A percentile compares a stretch with the other conserved stretches of the same genome.
Conservation (phyloP, 2,797 vertebrate species). For the Anolis apletophallus region DNA sequence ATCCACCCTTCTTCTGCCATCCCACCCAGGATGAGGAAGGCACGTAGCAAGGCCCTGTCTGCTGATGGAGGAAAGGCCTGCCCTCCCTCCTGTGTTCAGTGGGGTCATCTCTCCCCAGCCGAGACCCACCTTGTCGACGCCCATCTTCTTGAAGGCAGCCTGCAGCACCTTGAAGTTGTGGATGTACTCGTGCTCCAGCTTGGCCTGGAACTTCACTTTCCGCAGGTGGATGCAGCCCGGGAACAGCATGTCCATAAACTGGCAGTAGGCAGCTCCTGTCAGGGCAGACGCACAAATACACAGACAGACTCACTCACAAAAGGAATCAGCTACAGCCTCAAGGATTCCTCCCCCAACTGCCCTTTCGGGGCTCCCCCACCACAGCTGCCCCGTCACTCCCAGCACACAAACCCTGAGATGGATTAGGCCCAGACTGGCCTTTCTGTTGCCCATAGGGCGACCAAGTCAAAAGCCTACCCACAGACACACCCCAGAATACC, state of each 20-base stretch:
- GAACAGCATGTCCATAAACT: constrained; percentile 99
- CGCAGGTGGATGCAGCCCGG: constrained; percentile 92
- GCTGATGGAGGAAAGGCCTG: neutral
- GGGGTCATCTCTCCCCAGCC: neutral
- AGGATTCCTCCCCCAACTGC: neutral
- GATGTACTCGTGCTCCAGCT: constrained; percentile 94
- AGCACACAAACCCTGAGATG: neutral
- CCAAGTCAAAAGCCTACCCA: accelerated
- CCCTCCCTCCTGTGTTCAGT: neutral
- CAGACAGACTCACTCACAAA: neutral
- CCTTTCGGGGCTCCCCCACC: neutral
- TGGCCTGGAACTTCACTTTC: constrained; percentile 95
- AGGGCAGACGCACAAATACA: neutral
- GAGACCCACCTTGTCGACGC: constrained; percentile 90
- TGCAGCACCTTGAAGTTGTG: constrained; percentile 97
- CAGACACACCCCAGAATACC: constrained; percentile 74
- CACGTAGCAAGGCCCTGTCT: too few relatives aligned
- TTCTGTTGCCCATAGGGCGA: neutral
- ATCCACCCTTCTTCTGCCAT: too few relatives aligned
- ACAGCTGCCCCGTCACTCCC: neutral
- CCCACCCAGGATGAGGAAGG: too few relatives aligned
- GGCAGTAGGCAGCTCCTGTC: constrained; percentile 90
- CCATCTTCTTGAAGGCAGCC: constrained; percentile 96
- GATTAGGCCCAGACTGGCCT: neutral
- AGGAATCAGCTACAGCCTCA: neutral